These are phyloP conservation scores for Echinometra lucunter DNA, from an alignment of 53 echinoderm and acorn worm species.

Conservation along the genomic window DNA sequence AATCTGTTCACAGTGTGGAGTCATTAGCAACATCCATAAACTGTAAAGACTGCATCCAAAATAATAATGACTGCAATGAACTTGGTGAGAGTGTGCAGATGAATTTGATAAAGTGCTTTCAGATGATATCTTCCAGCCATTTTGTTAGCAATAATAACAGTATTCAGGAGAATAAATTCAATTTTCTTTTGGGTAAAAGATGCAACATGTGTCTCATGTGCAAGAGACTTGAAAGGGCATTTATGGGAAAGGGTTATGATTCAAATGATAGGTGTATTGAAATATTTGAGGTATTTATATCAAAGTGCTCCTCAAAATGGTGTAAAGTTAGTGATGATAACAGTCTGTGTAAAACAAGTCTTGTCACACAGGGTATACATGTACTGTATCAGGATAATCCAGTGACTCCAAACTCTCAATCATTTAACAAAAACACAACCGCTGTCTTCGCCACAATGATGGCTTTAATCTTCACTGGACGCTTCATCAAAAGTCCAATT, in stretches of 20 bases:
- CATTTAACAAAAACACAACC: slow-evolving; percentile 7
- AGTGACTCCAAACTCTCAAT: neutral
- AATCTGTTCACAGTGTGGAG: neutral
- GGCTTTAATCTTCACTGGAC: slow-evolving; percentile 50
- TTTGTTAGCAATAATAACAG: neutral
- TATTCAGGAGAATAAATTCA: neutral
- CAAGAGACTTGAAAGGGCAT: neutral
- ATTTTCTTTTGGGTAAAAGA: neutral
- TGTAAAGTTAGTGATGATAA: neutral
- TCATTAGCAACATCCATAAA: neutral
- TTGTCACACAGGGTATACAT: too few species aligned
- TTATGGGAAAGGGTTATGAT: neutral
- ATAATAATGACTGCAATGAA: neutral
- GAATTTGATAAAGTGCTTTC: neutral
- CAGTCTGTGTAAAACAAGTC: neutral
- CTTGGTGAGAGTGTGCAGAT: neutral
- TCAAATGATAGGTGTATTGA: neutral
- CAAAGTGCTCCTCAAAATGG: slow-evolving; percentile 5
- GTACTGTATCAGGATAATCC: neutral
- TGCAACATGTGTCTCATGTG: slow-evolving; percentile 26
- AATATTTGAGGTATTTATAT: too few species aligned
- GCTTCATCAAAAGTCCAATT: slow-evolving; percentile 61
- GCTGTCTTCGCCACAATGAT: slow-evolving; percentile 69
- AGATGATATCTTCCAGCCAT: neutral
- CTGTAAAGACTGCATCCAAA: neutral